Percentiles rank a stretch among this genome's conserved stretches.
phyloP scores from a whole-genome alignment of 2,888 invertebrate genomes.

The Drosophila kanekoi region DNA sequence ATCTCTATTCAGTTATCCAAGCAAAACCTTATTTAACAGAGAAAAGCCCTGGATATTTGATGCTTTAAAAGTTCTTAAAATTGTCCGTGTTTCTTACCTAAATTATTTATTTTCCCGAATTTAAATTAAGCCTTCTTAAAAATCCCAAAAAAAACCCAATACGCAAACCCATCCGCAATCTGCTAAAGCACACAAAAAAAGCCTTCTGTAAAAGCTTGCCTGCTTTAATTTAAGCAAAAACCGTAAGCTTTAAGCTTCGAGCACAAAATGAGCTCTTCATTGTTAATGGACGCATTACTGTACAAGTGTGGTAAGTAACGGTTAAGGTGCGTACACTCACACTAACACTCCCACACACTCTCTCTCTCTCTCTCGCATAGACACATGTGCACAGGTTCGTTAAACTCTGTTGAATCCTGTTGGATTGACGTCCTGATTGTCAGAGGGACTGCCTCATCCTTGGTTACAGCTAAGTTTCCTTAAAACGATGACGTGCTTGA shows the following conservation, averaged over 20 bases:
- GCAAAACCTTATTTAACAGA: neutral
- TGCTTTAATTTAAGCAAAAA: neutral
- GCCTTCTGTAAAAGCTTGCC: neutral
- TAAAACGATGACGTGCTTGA: constrained; percentile 61
- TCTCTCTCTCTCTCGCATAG: neutral
- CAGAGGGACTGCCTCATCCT: constrained; percentile 19
- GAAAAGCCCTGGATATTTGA: neutral
- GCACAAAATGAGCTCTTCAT: constrained; percentile 12
- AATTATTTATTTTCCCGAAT: neutral
- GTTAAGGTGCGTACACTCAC: constrained; percentile 36
- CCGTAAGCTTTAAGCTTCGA: constrained; percentile 9
- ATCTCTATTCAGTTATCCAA: neutral
- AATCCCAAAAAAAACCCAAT: neutral
- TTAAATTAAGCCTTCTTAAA: fast-evolving
- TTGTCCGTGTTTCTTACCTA: neutral
- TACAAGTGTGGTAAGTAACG: constrained; percentile 31
- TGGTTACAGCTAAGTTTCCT: constrained; percentile 33
- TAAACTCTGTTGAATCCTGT: constrained; percentile 69
- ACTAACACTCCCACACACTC: constrained; percentile 9
- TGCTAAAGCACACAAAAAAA: constrained; percentile 4
- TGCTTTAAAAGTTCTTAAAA: constrained; percentile 2
- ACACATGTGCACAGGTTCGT: constrained; percentile 63
- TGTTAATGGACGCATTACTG: constrained; percentile 16
- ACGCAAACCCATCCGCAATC: constrained; percentile 19
- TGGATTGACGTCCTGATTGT: constrained; percentile 50